A percentile compares a stretch with the other conserved stretches of the same genome.
phyloP scores from a whole-genome alignment of 2,888 invertebrate species.

The Leptura quadrifasciata region DNA sequence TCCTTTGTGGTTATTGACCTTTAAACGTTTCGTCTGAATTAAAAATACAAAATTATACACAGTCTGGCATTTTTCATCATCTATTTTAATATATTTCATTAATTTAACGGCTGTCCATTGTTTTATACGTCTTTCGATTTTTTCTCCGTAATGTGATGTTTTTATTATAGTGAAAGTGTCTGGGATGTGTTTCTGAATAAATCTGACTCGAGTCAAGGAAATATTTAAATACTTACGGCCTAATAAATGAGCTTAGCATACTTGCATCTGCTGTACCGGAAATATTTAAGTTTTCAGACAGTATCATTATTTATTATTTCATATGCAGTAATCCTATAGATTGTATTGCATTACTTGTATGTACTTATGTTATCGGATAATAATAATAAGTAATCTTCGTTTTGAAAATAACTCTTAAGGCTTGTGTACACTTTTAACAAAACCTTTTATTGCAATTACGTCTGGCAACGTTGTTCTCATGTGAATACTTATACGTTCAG shows the following conservation, averaged over 20 bases:
- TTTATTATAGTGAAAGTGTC: slow-evolving; percentile 27
- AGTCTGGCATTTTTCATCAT: not conserved
- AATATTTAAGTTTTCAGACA: too few relatives aligned
- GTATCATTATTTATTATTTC: too few relatives aligned
- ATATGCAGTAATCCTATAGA: too few relatives aligned
- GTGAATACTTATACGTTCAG: too few relatives aligned
- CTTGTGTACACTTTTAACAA: too few relatives aligned
- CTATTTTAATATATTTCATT: slow-evolving; percentile 11
- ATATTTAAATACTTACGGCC: not conserved
- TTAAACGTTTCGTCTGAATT: slow-evolving; percentile 10
- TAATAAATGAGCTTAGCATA: not conserved
- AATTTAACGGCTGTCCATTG: not conserved
- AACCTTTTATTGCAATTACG: too few relatives aligned
- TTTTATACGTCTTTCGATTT: slow-evolving; percentile 1
- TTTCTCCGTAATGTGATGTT: not conserved
- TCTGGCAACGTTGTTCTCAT: too few relatives aligned
- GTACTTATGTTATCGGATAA: too few relatives aligned
- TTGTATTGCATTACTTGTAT: too few relatives aligned
- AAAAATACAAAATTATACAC: slow-evolving; percentile 10
- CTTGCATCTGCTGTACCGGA: not conserved
- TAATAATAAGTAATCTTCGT: too few relatives aligned
- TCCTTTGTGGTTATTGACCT: slow-evolving; percentile 20
- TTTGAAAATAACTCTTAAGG: too few relatives aligned
- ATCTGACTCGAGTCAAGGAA: not conserved
- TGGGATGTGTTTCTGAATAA: slow-evolving; percentile 4